phyloP scores from a whole-genome alignment of 2,888 invertebrate species.

The Chrysopilus asiliformis region DNA sequence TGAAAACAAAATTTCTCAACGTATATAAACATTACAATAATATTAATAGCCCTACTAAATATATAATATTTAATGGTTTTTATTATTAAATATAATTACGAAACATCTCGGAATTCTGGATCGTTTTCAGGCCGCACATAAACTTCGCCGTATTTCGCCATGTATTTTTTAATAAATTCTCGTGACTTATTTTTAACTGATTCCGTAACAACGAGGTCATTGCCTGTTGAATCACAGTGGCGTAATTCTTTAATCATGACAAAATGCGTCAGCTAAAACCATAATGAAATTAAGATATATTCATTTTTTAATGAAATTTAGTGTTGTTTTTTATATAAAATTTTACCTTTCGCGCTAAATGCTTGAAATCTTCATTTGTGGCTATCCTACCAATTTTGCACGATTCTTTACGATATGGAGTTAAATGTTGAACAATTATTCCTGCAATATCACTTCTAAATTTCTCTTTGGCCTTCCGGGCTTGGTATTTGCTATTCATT shows the following conservation, averaged over 20 bases:
- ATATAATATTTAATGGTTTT: too few species aligned
- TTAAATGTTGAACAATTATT: constrained; percentile 74
- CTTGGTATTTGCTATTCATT: constrained; percentile 42
- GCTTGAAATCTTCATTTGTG: constrained; percentile 85
- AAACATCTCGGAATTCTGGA: constrained; percentile 24
- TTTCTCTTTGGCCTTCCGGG: constrained; percentile 69
- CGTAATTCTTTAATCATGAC: constrained; percentile 91
- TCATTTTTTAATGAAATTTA: constrained; percentile 5
- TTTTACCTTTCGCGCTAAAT: constrained; percentile 83
- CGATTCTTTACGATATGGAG: constrained; percentile 74
- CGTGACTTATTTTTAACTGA: constrained; percentile 82
- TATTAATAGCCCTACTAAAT: too few species aligned
- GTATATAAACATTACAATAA: too few species aligned
- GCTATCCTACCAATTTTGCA: constrained; percentile 76
- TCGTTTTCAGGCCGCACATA: constrained; percentile 24
- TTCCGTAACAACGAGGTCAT: constrained; percentile 27
- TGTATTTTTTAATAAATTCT: constrained; percentile 90
- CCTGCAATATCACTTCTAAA: constrained; percentile 69
- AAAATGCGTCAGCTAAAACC: constrained; percentile 80
- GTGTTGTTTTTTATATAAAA: background rate
- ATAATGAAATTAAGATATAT: constrained; percentile 7
- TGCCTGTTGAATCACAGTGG: constrained; percentile 56
- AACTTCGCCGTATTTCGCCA: constrained; percentile 77
- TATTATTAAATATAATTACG: background rate
- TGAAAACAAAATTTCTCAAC: too few species aligned